These are phyloP conservation scores for Dendrocopos noguchii DNA, from an alignment of 2,113 vertebrate genomes.

Conservation along the genomic window DNA sequence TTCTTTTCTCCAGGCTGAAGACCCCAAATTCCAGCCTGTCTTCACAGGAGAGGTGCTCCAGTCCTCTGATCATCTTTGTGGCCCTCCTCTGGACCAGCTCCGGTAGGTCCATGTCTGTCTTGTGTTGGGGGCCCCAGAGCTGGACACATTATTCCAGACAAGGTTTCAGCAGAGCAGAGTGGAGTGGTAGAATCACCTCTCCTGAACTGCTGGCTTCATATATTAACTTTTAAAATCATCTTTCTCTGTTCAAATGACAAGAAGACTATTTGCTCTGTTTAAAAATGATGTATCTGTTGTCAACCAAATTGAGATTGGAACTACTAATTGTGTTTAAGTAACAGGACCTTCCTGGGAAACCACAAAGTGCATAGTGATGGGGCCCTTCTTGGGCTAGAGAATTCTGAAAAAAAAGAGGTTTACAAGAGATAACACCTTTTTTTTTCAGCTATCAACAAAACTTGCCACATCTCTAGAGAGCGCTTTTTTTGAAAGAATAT, in stretches of 20 bases:
- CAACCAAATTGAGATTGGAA: background rate
- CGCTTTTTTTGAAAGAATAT: background rate
- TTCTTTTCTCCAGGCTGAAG: too few relatives aligned
- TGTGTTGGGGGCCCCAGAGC: too few relatives aligned
- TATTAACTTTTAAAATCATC: background rate
- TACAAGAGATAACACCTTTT: background rate
- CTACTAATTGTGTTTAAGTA: background rate
- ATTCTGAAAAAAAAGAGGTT: background rate
- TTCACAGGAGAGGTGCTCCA: too few relatives aligned
- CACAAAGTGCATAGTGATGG: background rate
- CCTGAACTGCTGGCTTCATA: too few relatives aligned
- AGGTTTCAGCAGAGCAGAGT: too few relatives aligned
- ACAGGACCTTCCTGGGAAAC: background rate
- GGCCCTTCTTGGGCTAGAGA: background rate
- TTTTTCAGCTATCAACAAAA: background rate
- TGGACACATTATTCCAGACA: too few relatives aligned
- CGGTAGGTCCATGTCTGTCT: too few relatives aligned
- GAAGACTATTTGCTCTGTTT: background rate
- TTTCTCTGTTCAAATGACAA: background rate
- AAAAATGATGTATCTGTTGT: background rate
- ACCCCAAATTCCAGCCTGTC: too few relatives aligned
- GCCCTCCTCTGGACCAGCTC: too few relatives aligned
- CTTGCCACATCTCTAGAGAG: background rate
- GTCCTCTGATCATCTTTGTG: too few relatives aligned
- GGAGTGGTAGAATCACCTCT: too few relatives aligned